These are phyloP conservation scores for Dendrolimus punctatus DNA, from an alignment of 1,140 invertebrate genomes.

Conservation along the genomic window DNA sequence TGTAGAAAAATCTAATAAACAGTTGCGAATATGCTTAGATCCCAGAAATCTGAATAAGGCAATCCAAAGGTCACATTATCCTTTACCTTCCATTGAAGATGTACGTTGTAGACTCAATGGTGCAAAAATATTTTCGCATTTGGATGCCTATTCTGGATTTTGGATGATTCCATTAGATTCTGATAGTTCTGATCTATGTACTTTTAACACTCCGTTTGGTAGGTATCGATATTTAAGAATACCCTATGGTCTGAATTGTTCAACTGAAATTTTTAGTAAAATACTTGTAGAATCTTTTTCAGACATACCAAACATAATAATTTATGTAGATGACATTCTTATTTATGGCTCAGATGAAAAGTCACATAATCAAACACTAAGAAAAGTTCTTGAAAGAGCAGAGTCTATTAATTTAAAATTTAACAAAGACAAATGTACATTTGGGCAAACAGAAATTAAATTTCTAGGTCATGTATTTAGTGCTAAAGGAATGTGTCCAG, in stretches of 20 bases:
- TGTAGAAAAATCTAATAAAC: slow-evolving; percentile 2
- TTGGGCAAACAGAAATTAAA: not conserved
- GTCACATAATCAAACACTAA: not conserved
- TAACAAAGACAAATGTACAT: slow-evolving; percentile 3
- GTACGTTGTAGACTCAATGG: not conserved
- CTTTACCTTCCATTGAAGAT: slow-evolving; percentile 1
- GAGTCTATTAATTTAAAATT: slow-evolving; percentile 1
- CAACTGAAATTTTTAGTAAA: not conserved
- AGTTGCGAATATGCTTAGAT: not conserved
- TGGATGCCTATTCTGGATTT: slow-evolving; percentile 1
- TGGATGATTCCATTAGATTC: slow-evolving; percentile 1
- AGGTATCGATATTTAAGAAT: not conserved
- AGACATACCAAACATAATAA: not conserved
- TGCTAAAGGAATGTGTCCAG: slow-evolving; percentile 1
- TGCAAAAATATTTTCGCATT: not conserved
- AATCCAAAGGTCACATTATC: not conserved
- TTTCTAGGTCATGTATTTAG: slow-evolving; percentile 1
- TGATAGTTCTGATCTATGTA: not conserved
- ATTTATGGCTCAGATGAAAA: not conserved
- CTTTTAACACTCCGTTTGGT: not conserved
- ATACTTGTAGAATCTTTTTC: not conserved
- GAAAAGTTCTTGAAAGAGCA: not conserved
- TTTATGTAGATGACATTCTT: not conserved
- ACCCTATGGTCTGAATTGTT: slow-evolving; percentile 1
- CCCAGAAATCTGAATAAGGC: not conserved